A percentile compares a stretch with the other conserved stretches of the same genome.
phyloP scores from a whole-genome alignment of 2,797 vertebrate species.

The Rhinogobio ventralis region DNA sequence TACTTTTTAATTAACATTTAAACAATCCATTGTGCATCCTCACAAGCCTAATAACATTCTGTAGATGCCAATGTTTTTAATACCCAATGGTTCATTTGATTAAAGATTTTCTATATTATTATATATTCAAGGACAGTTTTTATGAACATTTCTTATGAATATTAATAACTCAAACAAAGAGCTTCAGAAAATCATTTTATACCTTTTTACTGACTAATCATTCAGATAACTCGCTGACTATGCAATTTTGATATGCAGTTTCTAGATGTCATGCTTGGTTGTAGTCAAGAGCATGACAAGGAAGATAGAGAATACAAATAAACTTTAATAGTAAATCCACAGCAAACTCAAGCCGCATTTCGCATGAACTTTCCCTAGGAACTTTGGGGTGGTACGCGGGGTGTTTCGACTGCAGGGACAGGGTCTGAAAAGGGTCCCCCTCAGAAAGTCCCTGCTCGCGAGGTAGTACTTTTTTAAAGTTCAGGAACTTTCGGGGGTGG shows the following conservation, averaged over 20 bases:
- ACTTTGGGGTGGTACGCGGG: no score
- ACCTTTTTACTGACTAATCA: neutral
- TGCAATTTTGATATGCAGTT: neutral
- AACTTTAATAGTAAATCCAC: no score
- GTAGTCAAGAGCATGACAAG: no score
- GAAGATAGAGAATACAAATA: no score
- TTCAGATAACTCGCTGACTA: neutral
- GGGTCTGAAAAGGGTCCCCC: no score
- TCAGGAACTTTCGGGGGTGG: no score
- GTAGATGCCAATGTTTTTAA: neutral
- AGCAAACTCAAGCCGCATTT: no score
- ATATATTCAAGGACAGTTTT: neutral
- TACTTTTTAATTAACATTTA: conserved; percentile 9
- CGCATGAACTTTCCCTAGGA: no score
- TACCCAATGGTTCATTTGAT: neutral
- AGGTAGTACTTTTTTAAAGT: no score
- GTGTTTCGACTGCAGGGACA: no score
- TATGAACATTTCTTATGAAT: neutral
- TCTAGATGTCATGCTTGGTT: neutral
- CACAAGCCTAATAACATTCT: conserved; percentile 2
- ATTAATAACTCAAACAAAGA: neutral
- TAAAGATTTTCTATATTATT: neutral
- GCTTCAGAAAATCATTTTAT: no score
- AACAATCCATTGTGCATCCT: neutral
- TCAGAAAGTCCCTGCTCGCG: no score